phyloP scores from a whole-genome alignment of 1,140 invertebrate species.

The Micrasema longulum region DNA sequence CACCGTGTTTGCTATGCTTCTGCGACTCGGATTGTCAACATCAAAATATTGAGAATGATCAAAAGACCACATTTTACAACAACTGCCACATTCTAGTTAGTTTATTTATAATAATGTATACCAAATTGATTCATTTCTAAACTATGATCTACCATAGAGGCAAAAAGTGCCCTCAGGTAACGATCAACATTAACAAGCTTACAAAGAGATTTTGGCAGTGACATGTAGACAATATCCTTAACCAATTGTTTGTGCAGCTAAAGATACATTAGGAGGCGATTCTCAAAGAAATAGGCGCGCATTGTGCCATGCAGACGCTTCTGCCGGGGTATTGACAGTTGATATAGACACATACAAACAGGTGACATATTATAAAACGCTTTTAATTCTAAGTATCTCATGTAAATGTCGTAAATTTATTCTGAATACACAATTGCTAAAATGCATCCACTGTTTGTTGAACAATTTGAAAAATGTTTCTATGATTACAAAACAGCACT shows the following conservation, averaged over 20 bases:
- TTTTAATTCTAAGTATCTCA: constrained; percentile 42
- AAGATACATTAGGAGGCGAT: constrained; percentile 35
- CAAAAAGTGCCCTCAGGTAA: constrained; percentile 23
- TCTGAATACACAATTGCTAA: constrained; percentile 41
- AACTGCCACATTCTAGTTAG: constrained; percentile 1
- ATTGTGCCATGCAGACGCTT: constrained; percentile 43
- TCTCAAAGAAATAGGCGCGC: constrained; percentile 33
- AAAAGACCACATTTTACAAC: background rate
- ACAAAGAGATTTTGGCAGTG: constrained; percentile 54
- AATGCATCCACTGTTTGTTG: constrained; percentile 24
- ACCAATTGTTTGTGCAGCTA: constrained; percentile 51
- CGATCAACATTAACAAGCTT: constrained; percentile 49
- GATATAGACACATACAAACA: constrained; percentile 34
- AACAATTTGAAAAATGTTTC: constrained; percentile 11
- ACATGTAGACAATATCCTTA: constrained; percentile 49
- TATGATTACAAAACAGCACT: background rate
- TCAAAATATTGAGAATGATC: background rate
- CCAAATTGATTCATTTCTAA: constrained; percentile 28
- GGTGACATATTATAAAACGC: constrained; percentile 31
- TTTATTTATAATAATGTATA: background rate
- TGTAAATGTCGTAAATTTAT: constrained; percentile 42
- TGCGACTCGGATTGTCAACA: background rate
- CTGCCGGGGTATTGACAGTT: constrained; percentile 37
- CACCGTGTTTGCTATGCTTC: background rate
- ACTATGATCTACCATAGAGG: constrained; percentile 35